Evolutionary conservation across 2,797 vertebrate genomes (phyloP).

Genomic region (Xiphophorus birchmanni): DNA sequence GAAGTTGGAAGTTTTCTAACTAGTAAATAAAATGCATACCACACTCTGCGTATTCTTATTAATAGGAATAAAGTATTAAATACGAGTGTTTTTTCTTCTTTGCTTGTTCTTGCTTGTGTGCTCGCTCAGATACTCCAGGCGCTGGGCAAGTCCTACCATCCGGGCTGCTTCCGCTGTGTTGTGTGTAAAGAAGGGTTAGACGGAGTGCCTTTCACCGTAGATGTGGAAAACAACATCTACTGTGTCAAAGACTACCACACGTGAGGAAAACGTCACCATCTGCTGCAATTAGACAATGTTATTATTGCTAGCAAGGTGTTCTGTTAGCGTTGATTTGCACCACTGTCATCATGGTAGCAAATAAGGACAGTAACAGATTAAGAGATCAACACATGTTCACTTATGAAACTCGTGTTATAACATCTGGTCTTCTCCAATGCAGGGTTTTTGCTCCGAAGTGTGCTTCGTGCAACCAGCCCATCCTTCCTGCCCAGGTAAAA

Average conservation of each 20-base stretch:
- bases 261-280: constrained; percentile 78
- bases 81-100: constrained; percentile 9
- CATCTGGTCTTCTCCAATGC: constrained; percentile 16
- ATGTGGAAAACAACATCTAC: constrained; percentile 97
- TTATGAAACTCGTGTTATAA: neutral
- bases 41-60: neutral
- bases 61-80: neutral
- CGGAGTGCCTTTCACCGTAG: constrained; percentile 97
- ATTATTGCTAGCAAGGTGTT: constrained; percentile 8
- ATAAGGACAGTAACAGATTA: neutral
- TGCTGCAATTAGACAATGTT: neutral
- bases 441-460: constrained; percentile 99
- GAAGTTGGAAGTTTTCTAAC: neutral
- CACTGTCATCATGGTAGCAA: neutral
- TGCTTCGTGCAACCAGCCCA: constrained; percentile 95
- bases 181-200: constrained; percentile 97
- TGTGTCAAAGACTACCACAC: constrained; percentile 99
- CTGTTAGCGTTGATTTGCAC: neutral
- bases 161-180: constrained; percentile 97
- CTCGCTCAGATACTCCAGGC: constrained; percentile 93
- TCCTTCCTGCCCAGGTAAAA: constrained; percentile 95
- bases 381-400: neutral
- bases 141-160: constrained; percentile 96
- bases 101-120: constrained; percentile 34
- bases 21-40: neutral